Percentiles rank a stretch among this genome's conserved stretches.
Conservation (phyloP, 2,113 vertebrate genomes). For the Laticauda colubrina region DNA sequence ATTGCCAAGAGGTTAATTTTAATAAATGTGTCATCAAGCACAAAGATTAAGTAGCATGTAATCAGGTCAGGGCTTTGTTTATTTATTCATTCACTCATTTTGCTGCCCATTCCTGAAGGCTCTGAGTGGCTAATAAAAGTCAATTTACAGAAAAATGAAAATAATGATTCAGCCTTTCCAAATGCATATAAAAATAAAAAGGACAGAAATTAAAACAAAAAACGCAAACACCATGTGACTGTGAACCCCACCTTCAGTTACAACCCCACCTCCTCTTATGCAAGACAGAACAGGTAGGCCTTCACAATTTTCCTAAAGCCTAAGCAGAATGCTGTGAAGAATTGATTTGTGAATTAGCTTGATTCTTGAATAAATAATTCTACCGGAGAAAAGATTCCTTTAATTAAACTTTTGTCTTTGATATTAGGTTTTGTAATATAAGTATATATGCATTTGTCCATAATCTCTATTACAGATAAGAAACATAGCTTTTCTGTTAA, state of each 20-base stretch:
- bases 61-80: constrained; percentile 63
- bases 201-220: not conserved
- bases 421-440: not conserved
- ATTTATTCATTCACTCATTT: not conserved
- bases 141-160: not conserved
- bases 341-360: constrained; percentile 59
- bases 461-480: not conserved
- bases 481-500: not conserved
- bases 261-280: not conserved
- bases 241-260: not conserved
- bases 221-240: not conserved
- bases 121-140: not conserved
- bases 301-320: not conserved
- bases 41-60: constrained; percentile 60
- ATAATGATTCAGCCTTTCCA: not conserved
- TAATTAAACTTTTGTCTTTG: not conserved
- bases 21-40: constrained; percentile 31
- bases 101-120: not conserved
- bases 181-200: not conserved
- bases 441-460: not conserved
- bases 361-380: constrained; percentile 48
- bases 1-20: constrained; percentile 20
- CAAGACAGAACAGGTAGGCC: not conserved
- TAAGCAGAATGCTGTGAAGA: constrained; percentile 40
- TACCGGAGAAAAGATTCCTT: constrained; percentile 49